A percentile compares a stretch with the other conserved stretches of the same genome.
Evolutionary conservation across 2,113 vertebrate species (phyloP).

Genomic region (Apistogramma diplotaenia): DNA sequence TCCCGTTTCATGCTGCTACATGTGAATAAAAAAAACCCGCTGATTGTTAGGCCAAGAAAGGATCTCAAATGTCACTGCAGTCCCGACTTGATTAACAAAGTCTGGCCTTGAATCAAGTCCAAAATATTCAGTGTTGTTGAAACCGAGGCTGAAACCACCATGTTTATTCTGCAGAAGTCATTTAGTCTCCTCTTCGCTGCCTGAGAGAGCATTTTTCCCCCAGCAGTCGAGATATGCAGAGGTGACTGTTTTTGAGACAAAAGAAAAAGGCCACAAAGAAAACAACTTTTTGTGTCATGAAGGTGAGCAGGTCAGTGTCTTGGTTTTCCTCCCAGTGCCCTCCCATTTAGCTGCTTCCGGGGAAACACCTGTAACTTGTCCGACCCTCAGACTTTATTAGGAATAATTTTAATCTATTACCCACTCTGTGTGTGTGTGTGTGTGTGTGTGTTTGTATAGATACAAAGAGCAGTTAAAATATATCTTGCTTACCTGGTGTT

Average conservation of each 20-base stretch:
- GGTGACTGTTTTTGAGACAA: not conserved
- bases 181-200: not conserved
- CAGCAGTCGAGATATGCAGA: not conserved
- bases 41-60: not conserved
- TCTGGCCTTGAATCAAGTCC: slow-evolving; percentile 7
- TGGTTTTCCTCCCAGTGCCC: not conserved
- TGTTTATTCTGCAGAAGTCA: slow-evolving; percentile 14
- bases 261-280: not conserved
- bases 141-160: not conserved
- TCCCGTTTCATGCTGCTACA: slow-evolving; percentile 36
- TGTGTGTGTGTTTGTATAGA: too few species aligned
- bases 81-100: not conserved
- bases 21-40: slow-evolving; percentile 16
- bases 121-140: slow-evolving; percentile 6
- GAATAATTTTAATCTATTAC: not conserved
- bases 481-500: too few species aligned
- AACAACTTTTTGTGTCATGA: not conserved
- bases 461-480: too few species aligned
- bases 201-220: not conserved
- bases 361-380: fast-evolving
- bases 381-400: not conserved
- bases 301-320: not conserved
- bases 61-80: not conserved
- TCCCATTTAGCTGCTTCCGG: not conserved
- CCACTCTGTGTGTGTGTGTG: too few species aligned